Percentiles rank a stretch among this genome's conserved stretches.
Conservation (phyloP, 2,888 invertebrate species). For the Pecten maximus region DNA sequence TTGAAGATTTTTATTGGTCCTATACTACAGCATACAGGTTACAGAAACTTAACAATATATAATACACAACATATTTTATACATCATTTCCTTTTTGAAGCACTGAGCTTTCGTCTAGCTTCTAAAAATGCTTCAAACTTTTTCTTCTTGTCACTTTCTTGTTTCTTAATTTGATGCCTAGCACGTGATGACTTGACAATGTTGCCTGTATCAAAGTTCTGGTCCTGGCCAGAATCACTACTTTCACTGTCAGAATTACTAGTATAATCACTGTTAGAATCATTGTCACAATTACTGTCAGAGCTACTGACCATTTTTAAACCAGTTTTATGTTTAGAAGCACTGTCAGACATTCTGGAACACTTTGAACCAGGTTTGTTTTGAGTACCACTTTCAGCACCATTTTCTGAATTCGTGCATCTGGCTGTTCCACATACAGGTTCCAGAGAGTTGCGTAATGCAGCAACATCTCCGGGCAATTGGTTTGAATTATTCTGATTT, state of each 20-base stretch:
- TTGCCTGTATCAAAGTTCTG: background rate
- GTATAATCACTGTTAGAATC: background rate
- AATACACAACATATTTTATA: background rate
- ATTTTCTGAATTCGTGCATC: background rate
- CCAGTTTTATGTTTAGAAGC: background rate
- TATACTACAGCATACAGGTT: too few relatives aligned
- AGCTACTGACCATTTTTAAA: too few relatives aligned
- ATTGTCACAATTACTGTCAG: background rate
- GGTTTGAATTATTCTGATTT: background rate
- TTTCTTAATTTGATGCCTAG: conserved; percentile 3
- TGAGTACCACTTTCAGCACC: background rate
- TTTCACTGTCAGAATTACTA: background rate
- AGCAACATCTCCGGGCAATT: background rate
- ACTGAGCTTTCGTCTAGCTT: background rate
- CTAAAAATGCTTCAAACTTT: conserved; percentile 15
- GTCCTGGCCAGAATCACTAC: background rate
- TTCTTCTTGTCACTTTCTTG: background rate
- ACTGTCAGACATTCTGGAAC: too few relatives aligned
- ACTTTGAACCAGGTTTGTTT: background rate
- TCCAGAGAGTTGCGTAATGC: background rate
- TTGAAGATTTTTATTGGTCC: too few relatives aligned
- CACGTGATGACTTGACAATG: background rate
- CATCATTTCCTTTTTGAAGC: background rate
- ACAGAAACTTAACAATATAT: too few relatives aligned
- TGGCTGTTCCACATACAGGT: background rate